Base-by-base conservation (phyloP, 2,113 vertebrate species). In the Oreochromis niloticus region DNA sequence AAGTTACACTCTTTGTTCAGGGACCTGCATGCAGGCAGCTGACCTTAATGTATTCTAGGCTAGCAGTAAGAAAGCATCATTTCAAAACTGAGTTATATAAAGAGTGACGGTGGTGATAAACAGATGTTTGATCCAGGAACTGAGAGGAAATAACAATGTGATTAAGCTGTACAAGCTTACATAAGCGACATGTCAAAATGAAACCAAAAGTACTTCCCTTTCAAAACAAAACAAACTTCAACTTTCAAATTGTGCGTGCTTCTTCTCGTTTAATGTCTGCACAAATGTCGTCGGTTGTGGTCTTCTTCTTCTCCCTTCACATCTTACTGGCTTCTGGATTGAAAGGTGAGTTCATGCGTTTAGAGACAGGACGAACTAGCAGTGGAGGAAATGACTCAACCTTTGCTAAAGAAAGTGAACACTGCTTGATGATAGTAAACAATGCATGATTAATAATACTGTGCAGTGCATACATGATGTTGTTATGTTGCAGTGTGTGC, bases 251-350 rank as follows among this genome's bases (percentile, higher is more conserved):
- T 8, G 7, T 32, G 8, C 27, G 14, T 7, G 56, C 27, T 14
- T 5, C 2, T 59, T 59, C 14, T 61, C 57, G 2, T 32, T 61
- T 4, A 32, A 61, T 17, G 27, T 61, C 57, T 61, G 8, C 57
- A 32, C 0, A 32, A 61, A 61, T 61, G 57, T 61, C 57, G 14
- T 61, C 27, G 0, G 57, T 32, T 0, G 27, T 61, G 27, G 27
- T 61, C 27, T 0, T 61, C 57, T 0, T 61, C 57, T 59, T 59
- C 57, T 61, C 1, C 13, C 56, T 61, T 61, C 27, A 61, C 57
- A 1, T 61, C 57, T 61, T 61, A 32, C 57, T 61, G 57, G 57
- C 57, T 61, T 61, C 57, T 61, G 57, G 14, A 6, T 30, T 17
- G 27, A 17, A 17, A 61, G 8, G 57, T 61, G 57, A 61, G 57